phyloP scores from a whole-genome alignment of 2,888 invertebrate species.

The Fragum sueziense region DNA sequence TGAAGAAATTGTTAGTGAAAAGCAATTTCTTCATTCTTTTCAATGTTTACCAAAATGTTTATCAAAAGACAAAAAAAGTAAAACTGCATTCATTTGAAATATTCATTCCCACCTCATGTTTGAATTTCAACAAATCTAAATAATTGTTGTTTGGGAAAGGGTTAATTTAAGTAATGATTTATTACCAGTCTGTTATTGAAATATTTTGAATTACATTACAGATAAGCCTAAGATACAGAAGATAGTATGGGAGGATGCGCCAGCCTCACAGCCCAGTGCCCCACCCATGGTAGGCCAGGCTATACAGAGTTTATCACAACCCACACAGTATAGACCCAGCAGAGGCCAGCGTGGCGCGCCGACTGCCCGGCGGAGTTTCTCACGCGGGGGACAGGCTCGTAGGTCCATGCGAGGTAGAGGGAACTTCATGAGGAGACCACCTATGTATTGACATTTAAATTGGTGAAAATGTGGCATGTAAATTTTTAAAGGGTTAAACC shows the following conservation, averaged over 20 bases:
- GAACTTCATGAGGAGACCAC: constrained; percentile 30
- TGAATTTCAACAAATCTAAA: not conserved
- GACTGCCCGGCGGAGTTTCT: constrained; percentile 51
- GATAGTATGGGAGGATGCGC: constrained; percentile 69
- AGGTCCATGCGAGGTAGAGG: constrained; percentile 46
- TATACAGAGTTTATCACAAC: constrained; percentile 33
- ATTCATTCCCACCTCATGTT: not conserved
- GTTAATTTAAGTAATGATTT: too few species aligned
- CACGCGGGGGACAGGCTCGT: constrained; percentile 44
- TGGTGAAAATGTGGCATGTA: too few species aligned
- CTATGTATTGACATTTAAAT: constrained; percentile 43
- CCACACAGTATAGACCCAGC: constrained; percentile 23
- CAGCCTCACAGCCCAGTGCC: constrained; percentile 20
- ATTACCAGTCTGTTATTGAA: not conserved
- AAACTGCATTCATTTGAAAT: too few species aligned
- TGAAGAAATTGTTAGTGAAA: too few species aligned
- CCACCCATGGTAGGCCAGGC: constrained; percentile 26
- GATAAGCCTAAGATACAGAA: constrained; percentile 73
- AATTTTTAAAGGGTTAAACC: too few species aligned
- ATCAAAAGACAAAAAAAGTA: too few species aligned
- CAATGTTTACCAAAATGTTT: too few species aligned
- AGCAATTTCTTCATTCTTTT: too few species aligned
- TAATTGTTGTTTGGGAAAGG: too few species aligned
- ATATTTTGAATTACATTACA: constrained; percentile 20
- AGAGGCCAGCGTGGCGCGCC: constrained; percentile 57